phyloP scores from a whole-genome alignment of 2,888 invertebrate genomes.

The Frankliniella intonsa region DNA sequence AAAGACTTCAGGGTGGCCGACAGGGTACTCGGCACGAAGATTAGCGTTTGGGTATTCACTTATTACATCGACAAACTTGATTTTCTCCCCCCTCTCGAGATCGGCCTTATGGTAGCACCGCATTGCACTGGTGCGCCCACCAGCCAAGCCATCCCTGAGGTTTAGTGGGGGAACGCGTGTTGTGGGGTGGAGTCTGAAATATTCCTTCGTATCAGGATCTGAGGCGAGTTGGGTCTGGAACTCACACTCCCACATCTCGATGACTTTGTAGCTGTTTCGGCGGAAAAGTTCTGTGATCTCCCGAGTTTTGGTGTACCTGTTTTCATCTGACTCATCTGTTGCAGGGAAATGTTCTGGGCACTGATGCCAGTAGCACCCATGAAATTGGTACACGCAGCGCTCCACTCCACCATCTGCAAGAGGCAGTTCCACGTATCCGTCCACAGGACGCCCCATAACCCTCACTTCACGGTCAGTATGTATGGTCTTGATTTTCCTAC shows the following conservation, averaged over 20 bases:
- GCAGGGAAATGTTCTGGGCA: conserved; percentile 28
- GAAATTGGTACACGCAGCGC: conserved; percentile 35
- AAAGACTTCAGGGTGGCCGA: conserved; percentile 31
- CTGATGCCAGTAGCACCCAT: conserved; percentile 36
- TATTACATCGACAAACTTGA: conserved; percentile 34
- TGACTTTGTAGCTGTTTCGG: too few species aligned
- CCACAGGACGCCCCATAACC: too few species aligned
- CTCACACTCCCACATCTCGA: too few species aligned
- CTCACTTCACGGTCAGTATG: too few species aligned
- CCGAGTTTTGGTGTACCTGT: too few species aligned
- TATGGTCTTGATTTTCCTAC: too few species aligned
- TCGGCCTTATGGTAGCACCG: conserved; percentile 34
- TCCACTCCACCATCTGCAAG: conserved; percentile 24
- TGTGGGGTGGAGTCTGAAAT: not conserved
- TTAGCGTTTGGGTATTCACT: conserved; percentile 32
- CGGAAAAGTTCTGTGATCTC: too few species aligned
- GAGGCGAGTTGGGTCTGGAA: too few species aligned
- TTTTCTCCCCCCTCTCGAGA: conserved; percentile 29
- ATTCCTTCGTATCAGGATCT: conserved; percentile 1
- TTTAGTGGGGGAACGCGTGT: conserved; percentile 34
- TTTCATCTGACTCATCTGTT: not conserved
- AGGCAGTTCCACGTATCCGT: too few species aligned
- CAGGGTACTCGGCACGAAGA: conserved; percentile 32
- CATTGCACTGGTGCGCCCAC: too few species aligned
- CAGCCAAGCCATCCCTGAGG: conserved; percentile 40